Evolutionary conservation across 2,888 invertebrate species (phyloP), one percentile per base, ranked within the genome.

Genomic region (Phortica magna): DNA sequence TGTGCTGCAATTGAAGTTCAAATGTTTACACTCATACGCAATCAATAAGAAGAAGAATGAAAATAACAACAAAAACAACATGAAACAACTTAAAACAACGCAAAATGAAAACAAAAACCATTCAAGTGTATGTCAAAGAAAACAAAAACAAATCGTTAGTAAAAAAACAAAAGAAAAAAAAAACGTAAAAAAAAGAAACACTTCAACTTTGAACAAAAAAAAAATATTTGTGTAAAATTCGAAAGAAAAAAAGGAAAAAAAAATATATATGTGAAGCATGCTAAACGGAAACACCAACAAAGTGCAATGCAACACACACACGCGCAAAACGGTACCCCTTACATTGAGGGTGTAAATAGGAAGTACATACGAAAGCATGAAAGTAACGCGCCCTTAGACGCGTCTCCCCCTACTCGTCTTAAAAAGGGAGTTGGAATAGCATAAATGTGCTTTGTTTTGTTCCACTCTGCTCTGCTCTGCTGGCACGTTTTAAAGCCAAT

Each of bases 11-110:
- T 48, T 48, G 10, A 80, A 78, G 79, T 77, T 80, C 80, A 87
- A 85, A 79, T 81, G 88, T 84, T 84, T 77, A 80, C 84, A 81
- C 79, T 80, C 77, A 73, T 55, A 43, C n/a, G 39, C 31, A 48
- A 48, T 48, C 14, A 48, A 14, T 12, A 48, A 48, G 48, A 14
- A 59, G 10, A 9, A 61, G 61, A 59, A 61, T 73, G 6, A 73
- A 61, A 77, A 77, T 48, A 65, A 80, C 31, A 55, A 65, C 41
- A 42, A 48, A 68, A 68, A 43, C 68, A 67, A 76, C 17, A 22
- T 68, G 39, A 67, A 77, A 71, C 42, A 57, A 43, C 48, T 61
- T 64, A 64, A 77, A 17, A 75, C 68, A n/a, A 64, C 64, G 22
- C 12, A 10, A 57, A 55, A 57, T 31, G 57, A 72, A 59, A 65